phyloP scores from a whole-genome alignment of 2,113 vertebrate species.

The Numenius arquata region DNA sequence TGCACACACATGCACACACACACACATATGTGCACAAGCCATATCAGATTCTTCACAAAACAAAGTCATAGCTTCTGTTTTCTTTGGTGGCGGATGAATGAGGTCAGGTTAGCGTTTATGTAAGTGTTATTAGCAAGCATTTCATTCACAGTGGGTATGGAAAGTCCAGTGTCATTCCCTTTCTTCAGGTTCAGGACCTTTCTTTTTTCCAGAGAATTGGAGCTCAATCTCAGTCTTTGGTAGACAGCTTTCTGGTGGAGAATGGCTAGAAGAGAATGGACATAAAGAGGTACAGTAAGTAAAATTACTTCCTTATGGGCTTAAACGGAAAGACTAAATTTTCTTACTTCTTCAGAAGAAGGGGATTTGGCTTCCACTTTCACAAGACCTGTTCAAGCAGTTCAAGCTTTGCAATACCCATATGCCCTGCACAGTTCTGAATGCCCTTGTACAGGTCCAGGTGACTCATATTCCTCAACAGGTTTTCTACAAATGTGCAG shows the following conservation, averaged over 20 bases:
- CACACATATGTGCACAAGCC: background rate
- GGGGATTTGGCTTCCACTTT: background rate
- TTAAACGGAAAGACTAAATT: background rate
- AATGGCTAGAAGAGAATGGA: background rate
- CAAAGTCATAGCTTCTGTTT: background rate
- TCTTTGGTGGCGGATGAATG: background rate
- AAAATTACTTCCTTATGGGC: background rate
- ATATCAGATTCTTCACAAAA: background rate
- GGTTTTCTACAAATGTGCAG: background rate
- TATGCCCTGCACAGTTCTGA: background rate
- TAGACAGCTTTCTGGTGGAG: background rate
- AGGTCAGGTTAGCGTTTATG: background rate
- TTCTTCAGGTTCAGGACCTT: background rate
- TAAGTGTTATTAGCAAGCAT: background rate
- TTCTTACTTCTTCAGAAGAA: background rate
- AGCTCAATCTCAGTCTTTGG: background rate
- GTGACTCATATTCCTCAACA: background rate
- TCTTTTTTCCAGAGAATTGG: background rate
- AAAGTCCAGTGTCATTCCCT: background rate
- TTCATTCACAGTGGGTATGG: background rate
- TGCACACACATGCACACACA: rapidly evolving
- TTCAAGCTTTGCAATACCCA: background rate
- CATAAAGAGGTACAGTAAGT: background rate
- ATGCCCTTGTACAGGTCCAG: background rate
- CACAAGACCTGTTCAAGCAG: background rate